phyloP scores from a whole-genome alignment of 2,888 invertebrate genomes.

The Stenoptilia bipunctidactyla region DNA sequence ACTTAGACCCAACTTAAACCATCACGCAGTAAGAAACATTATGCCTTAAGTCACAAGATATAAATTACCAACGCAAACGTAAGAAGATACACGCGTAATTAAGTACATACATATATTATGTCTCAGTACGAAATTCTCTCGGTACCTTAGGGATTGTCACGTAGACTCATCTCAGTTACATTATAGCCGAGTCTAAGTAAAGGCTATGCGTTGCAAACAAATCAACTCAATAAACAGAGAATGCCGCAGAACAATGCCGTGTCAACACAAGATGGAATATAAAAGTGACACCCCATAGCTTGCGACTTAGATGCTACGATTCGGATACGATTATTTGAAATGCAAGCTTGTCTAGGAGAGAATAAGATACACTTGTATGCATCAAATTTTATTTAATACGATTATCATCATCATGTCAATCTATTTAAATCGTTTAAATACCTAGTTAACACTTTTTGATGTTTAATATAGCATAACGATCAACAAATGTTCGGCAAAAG shows the following conservation, averaged over 20 bases:
- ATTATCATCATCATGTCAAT: too few relatives aligned
- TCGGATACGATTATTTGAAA: constrained; percentile 1
- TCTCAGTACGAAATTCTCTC: neutral
- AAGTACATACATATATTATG: neutral
- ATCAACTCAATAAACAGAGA: constrained; percentile 55
- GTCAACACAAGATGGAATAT: constrained; percentile 62
- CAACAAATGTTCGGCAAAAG: too few relatives aligned
- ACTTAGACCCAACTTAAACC: constrained; percentile 18
- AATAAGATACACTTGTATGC: too few relatives aligned
- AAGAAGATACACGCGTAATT: neutral
- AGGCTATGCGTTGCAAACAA: constrained; percentile 52
- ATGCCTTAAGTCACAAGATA: neutral
- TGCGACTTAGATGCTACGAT: constrained; percentile 32
- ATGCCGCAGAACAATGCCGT: constrained; percentile 52
- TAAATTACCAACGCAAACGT: neutral
- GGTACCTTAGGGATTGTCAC: constrained; percentile 11
- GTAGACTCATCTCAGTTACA: constrained; percentile 43
- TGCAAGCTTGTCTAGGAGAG: too few relatives aligned
- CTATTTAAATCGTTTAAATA: too few relatives aligned
- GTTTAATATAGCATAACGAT: too few relatives aligned
- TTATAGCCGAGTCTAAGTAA: constrained; percentile 19
- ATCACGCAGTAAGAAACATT: neutral
- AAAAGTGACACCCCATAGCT: constrained; percentile 39
- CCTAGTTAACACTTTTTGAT: too few relatives aligned
- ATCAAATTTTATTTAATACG: too few relatives aligned